Evolutionary conservation across 2,113 vertebrate genomes (phyloP).

Genomic region (Pluvialis apricaria): DNA sequence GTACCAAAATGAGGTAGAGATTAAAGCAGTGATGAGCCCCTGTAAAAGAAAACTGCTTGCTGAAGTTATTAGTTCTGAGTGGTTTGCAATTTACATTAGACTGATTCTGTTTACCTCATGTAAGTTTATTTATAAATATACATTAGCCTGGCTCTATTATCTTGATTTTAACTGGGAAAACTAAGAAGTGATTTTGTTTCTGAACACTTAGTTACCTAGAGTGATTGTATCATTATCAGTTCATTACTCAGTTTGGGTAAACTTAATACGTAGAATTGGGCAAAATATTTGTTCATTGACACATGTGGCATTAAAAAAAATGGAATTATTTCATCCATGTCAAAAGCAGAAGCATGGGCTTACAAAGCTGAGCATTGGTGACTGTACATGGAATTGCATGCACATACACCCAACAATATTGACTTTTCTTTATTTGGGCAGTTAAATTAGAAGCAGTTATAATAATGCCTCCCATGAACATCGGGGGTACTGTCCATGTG

Average conservation of each 20-base stretch:
- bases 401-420: neutral
- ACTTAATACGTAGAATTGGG: neutral
- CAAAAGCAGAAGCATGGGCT: fast-evolving
- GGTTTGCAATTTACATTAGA: neutral
- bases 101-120: neutral
- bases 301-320: neutral
- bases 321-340: neutral
- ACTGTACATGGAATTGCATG: neutral
- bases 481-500: no score
- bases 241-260: neutral
- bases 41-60: neutral
- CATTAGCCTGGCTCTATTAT: neutral
- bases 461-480: neutral
- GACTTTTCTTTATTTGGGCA: neutral
- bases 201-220: neutral
- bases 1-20: neutral
- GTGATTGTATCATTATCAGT: neutral
- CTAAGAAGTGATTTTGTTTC: neutral
- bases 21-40: neutral
- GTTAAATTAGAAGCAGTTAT: neutral
- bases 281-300: neutral
- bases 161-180: neutral
- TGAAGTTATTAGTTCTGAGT: neutral
- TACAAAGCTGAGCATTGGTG: neutral
- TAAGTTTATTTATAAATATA: neutral